These are phyloP conservation scores for Synanthedon vespiformis DNA, from an alignment of 2,888 invertebrate genomes.

Conservation along the genomic window DNA sequence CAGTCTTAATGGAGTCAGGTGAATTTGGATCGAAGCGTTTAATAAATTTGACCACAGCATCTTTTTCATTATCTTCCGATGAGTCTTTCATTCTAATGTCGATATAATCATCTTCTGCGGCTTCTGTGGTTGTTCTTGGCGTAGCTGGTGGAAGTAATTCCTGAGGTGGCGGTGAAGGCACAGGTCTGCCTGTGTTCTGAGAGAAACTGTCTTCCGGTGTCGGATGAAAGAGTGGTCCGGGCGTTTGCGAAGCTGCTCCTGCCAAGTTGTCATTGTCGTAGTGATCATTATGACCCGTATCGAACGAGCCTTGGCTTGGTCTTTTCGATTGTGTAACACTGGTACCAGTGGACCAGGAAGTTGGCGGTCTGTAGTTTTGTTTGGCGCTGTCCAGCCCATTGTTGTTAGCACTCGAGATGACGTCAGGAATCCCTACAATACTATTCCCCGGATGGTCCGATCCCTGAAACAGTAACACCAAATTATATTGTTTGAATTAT, in stretches of 20 bases:
- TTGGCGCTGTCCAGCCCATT: conserved; percentile 54
- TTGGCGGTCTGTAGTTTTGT: conserved; percentile 61
- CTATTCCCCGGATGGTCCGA: conserved; percentile 49
- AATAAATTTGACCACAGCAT: conserved; percentile 51
- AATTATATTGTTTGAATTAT: not conserved
- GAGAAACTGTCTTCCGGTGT: conserved; percentile 12
- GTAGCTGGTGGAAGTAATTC: conserved; percentile 34
- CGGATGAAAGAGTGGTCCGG: conserved; percentile 29
- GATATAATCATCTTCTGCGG: conserved; percentile 24
- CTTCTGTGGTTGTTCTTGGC: conserved; percentile 26
- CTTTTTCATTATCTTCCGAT: conserved; percentile 21
- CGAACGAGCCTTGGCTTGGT: not conserved
- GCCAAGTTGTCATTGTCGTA: conserved; percentile 15
- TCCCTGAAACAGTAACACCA: conserved; percentile 34
- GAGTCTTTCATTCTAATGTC: conserved; percentile 24
- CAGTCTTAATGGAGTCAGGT: conserved; percentile 40
- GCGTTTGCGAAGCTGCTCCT: conserved; percentile 33
- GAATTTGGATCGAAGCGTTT: conserved; percentile 60
- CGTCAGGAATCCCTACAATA: conserved; percentile 50
- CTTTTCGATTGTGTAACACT: conserved; percentile 5
- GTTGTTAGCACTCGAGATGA: conserved; percentile 43
- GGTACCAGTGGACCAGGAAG: conserved; percentile 67
- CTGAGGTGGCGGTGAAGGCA: conserved; percentile 25
- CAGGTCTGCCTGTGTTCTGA: conserved; percentile 5
- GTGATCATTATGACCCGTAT: conserved; percentile 3